Conservation (phyloP, 2,797 vertebrate species). For the Gallinago nigripennis region DNA sequence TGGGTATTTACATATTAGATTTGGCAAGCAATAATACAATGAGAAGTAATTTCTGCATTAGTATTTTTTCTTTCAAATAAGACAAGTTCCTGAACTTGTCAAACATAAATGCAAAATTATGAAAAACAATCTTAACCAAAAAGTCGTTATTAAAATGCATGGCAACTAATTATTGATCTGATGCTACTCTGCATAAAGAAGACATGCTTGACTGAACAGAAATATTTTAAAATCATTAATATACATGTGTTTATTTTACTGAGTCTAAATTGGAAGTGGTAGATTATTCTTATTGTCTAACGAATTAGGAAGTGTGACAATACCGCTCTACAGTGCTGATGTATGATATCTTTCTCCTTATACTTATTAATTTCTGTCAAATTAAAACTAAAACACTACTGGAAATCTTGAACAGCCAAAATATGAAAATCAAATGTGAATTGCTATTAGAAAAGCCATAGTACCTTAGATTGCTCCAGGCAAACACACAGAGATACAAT, state of each 20-base stretch:
- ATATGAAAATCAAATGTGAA: conserved; percentile 70
- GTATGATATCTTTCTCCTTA: conserved; percentile 68
- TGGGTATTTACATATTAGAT: conserved; percentile 70
- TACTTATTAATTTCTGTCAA: conserved; percentile 77
- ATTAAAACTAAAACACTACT: conserved; percentile 69
- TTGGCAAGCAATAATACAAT: conserved; percentile 66
- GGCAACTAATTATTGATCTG: conserved; percentile 81
- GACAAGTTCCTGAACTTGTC: conserved; percentile 75
- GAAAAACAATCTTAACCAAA: conserved; percentile 73
- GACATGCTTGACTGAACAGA: conserved; percentile 74
- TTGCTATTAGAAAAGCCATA: conserved; percentile 55
- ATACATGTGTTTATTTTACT: conserved; percentile 81
- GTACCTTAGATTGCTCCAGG: conserved; percentile 55
- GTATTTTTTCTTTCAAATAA: conserved; percentile 69
- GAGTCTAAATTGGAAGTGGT: conserved; percentile 71
- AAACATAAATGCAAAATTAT: conserved; percentile 78
- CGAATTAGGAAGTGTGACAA: conserved; percentile 74
- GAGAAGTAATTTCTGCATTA: conserved; percentile 61
- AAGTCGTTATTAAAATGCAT: conserved; percentile 79
- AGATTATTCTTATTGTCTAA: conserved; percentile 76
- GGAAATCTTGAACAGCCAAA: conserved; percentile 50
- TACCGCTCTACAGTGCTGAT: conserved; percentile 43
- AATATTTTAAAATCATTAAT: conserved; percentile 82
- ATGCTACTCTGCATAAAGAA: conserved; percentile 75
- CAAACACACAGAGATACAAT: conserved; percentile 60